A percentile compares a stretch with the other conserved stretches of the same genome.
Evolutionary conservation across 2,797 vertebrate genomes (phyloP).

Genomic region (Xenopus petersii): DNA sequence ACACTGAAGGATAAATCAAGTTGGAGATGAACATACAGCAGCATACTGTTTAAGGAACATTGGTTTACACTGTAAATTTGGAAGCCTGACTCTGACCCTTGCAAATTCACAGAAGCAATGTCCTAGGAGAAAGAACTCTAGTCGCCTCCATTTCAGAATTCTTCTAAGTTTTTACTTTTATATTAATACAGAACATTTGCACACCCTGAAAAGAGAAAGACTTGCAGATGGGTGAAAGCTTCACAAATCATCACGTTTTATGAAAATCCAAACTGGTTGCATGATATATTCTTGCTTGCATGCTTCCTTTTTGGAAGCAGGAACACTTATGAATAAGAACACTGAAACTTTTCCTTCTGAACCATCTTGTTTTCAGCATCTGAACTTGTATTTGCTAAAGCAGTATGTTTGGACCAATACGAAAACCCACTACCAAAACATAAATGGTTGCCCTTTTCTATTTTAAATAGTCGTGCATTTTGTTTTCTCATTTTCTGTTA

Average conservation of each 20-base stretch:
- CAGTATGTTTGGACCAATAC: slow-evolving; percentile 60
- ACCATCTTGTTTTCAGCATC: slow-evolving; percentile 4
- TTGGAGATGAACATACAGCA: slow-evolving; percentile 52
- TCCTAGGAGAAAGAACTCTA: slow-evolving; percentile 19
- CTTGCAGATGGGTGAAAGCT: neutral
- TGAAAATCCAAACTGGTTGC: slow-evolving; percentile 50
- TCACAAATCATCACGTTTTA: slow-evolving; percentile 34
- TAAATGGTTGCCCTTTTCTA: slow-evolving; percentile 61
- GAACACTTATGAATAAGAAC: neutral
- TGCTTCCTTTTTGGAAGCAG: slow-evolving; percentile 10
- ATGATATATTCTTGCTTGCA: slow-evolving; percentile 28
- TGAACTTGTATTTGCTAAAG: slow-evolving; percentile 40
- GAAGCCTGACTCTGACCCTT: slow-evolving; percentile 62
- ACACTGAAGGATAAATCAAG: slow-evolving; percentile 72
- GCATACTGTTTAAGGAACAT: slow-evolving; percentile 58
- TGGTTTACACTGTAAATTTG: slow-evolving; percentile 65
- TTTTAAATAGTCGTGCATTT: slow-evolving; percentile 42
- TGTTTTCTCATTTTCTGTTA: slow-evolving; percentile 62
- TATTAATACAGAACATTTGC: neutral
- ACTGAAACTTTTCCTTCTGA: slow-evolving; percentile 14
- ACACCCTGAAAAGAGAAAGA: too few species aligned
- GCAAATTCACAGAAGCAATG: slow-evolving; percentile 55
- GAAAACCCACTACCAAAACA: slow-evolving; percentile 16
- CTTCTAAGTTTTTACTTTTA: neutral
- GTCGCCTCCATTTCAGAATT: neutral